A percentile compares a stretch with the other conserved stretches of the same genome.
These are phyloP conservation scores for Hyperoodon ampullatus DNA, from an alignment of 2,113 vertebrate genomes.

Conservation along the genomic window DNA sequence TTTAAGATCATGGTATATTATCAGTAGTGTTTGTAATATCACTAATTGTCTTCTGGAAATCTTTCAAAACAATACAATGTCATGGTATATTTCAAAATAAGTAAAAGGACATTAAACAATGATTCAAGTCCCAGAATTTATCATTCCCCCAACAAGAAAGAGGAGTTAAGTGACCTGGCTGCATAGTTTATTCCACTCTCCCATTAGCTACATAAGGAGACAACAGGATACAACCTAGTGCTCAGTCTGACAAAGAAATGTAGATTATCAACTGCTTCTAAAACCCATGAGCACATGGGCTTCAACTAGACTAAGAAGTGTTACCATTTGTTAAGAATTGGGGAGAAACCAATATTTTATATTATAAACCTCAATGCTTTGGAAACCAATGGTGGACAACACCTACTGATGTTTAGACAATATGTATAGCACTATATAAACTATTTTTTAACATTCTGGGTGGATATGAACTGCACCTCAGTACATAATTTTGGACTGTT, in stretches of 20 bases:
- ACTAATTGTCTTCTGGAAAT: slow-evolving; percentile 64
- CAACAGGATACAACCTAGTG: neutral
- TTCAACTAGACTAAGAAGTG: neutral
- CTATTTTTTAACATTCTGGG: neutral
- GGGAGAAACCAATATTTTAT: neutral
- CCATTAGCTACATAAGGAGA: slow-evolving; percentile 49
- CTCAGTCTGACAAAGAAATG: neutral
- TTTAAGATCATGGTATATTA: neutral
- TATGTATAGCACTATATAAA: neutral
- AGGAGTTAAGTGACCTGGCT: neutral
- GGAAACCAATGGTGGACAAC: slow-evolving; percentile 6
- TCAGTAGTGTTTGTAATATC: slow-evolving; percentile 33
- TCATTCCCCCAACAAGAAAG: neutral
- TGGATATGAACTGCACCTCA: neutral
- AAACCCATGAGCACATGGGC: neutral
- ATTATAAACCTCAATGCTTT: slow-evolving; percentile 15
- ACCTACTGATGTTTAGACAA: neutral
- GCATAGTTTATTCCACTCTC: neutral
- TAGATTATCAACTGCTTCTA: slow-evolving; percentile 11
- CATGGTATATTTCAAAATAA: slow-evolving; percentile 56
- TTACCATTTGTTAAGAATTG: neutral
- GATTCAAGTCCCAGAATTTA: neutral
- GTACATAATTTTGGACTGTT: neutral
- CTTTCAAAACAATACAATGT: slow-evolving; percentile 53
- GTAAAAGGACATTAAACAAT: neutral